phyloP scores from a whole-genome alignment of 2,113 vertebrate genomes.

The Formicarius rufipectus region DNA sequence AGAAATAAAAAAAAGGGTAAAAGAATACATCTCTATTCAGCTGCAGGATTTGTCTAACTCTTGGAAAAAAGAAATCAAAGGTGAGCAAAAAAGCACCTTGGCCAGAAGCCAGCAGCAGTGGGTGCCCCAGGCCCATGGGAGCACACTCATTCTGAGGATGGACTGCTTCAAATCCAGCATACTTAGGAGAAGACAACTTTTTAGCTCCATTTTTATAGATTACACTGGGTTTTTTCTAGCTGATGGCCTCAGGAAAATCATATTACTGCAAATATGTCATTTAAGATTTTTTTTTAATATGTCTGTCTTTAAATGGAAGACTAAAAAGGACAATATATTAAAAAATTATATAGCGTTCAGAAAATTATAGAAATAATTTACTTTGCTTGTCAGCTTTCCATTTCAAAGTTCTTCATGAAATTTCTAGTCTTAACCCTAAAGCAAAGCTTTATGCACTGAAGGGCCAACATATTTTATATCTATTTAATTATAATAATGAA shows the following conservation, averaged over 20 bases:
- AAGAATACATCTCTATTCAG: neutral
- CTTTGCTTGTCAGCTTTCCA: neutral
- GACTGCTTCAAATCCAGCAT: neutral
- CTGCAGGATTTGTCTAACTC: neutral
- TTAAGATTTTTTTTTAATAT: neutral
- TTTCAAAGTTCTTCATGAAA: neutral
- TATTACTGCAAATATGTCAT: neutral
- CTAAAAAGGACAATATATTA: neutral
- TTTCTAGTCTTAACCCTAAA: neutral
- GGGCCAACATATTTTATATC: neutral
- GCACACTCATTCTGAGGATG: neutral
- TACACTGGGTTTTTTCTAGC: neutral
- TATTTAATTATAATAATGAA: constrained; percentile 34
- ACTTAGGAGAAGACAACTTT: neutral
- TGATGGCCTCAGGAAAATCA: neutral
- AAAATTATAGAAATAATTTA: neutral
- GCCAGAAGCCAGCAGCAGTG: neutral
- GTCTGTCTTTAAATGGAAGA: neutral
- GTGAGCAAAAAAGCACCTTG: neutral
- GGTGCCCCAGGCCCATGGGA: fast-evolving
- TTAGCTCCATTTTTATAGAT: neutral
- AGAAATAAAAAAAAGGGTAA: neutral
- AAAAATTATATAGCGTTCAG: neutral
- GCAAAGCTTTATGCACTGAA: neutral
- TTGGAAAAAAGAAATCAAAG: neutral